A percentile compares a stretch with the other conserved stretches of the same genome.
phyloP scores from a whole-genome alignment of 2,888 invertebrate genomes.

The Conops quadrifasciatus region DNA sequence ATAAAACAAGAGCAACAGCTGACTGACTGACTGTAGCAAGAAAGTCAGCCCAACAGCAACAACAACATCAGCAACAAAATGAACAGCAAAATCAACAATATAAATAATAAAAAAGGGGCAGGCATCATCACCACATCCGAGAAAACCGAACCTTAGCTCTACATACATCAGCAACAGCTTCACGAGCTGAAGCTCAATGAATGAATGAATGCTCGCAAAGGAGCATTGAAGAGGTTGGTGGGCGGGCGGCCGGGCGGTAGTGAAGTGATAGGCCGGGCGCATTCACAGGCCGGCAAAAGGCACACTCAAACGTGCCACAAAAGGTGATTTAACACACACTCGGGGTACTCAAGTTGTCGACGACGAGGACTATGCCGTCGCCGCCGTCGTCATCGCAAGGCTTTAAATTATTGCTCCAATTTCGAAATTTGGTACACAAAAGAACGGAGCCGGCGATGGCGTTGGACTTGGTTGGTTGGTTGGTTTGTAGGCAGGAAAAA shows the following conservation, averaged over 20 bases:
- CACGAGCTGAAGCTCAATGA: too few species aligned
- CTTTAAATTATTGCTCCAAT: constrained; percentile 32
- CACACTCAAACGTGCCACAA: constrained; percentile 24
- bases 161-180: not conserved
- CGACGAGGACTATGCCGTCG: not conserved
- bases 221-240: too few species aligned
- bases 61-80: not conserved
- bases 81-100: constrained; percentile 19
- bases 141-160: not conserved
- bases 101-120: not conserved
- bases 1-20: not conserved
- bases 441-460: not conserved
- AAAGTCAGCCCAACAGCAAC: not conserved
- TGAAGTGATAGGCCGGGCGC: not conserved
- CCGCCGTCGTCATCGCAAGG: constrained; percentile 4
- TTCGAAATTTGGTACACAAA: constrained; percentile 19
- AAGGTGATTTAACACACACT: constrained; percentile 21
- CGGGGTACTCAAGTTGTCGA: not conserved
- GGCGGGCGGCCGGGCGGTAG: too few species aligned
- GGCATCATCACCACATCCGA: not conserved
- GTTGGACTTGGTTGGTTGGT: not conserved
- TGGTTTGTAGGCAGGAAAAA: not conserved
- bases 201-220: too few species aligned
- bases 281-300: not conserved
- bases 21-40: not conserved